Percentiles rank a stretch among this genome's conserved stretches.
phyloP scores from a whole-genome alignment of 1,140 invertebrate genomes.

The Coelopa frigida region DNA sequence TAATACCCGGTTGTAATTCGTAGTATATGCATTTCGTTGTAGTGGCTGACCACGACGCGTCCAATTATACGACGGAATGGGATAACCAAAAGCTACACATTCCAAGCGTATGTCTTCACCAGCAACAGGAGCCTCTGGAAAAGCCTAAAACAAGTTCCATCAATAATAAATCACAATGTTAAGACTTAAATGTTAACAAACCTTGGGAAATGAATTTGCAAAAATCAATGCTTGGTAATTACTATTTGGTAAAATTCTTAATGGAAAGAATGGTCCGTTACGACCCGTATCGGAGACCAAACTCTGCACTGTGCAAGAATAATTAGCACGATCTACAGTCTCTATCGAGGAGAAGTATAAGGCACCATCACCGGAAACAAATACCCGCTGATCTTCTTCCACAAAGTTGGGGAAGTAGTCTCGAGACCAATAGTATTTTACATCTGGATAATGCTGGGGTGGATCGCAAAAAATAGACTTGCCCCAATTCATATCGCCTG shows the following conservation, averaged over 20 bases:
- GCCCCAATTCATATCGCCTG: conserved; percentile 86
- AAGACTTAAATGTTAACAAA: not conserved
- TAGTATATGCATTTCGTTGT: conserved; percentile 61
- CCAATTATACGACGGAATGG: conserved; percentile 90
- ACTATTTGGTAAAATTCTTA: conserved; percentile 78
- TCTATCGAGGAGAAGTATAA: conserved; percentile 91
- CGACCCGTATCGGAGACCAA: conserved; percentile 75
- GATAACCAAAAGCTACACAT: conserved; percentile 94
- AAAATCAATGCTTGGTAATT: conserved; percentile 87
- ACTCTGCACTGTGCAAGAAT: conserved; percentile 88
- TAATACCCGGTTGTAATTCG: conserved; percentile 78
- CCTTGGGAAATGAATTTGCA: conserved; percentile 90
- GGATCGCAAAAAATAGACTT: conserved; percentile 90
- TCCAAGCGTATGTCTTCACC: conserved; percentile 86
- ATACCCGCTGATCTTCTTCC: conserved; percentile 84
- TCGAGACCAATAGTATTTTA: conserved; percentile 83
- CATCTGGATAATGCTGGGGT: conserved; percentile 79
- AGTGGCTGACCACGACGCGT: conserved; percentile 67
- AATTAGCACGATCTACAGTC: conserved; percentile 82
- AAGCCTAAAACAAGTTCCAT: conserved; percentile 43
- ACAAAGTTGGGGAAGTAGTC: conserved; percentile 87
- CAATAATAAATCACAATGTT: not conserved
- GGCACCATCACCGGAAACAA: conserved; percentile 88
- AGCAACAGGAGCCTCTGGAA: conserved; percentile 82
- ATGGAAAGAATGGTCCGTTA: conserved; percentile 83